Evolutionary conservation across 1,140 invertebrate genomes (phyloP).

Genomic region (Cyclina sinensis): DNA sequence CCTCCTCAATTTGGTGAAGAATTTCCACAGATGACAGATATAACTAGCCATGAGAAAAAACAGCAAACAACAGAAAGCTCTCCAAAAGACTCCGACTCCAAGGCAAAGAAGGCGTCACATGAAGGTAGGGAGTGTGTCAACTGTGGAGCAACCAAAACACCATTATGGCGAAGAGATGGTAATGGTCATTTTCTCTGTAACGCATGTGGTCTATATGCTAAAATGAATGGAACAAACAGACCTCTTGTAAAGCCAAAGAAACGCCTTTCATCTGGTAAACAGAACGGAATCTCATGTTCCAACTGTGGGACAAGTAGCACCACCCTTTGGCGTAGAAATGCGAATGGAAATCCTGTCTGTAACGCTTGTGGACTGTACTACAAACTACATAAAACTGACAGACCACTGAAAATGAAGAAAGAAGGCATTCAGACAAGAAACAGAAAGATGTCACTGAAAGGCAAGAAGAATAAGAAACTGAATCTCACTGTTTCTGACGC

Average conservation of each 20-base stretch:
- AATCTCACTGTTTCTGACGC: slow-evolving; percentile 75
- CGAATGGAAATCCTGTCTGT: slow-evolving; percentile 98
- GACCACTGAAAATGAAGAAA: slow-evolving; percentile 99
- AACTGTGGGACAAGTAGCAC: slow-evolving; percentile 98
- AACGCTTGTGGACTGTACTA: slow-evolving; percentile 99
- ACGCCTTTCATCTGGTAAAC: slow-evolving; percentile 38
- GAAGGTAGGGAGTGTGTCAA: slow-evolving; percentile 87
- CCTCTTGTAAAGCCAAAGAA: slow-evolving; percentile 64
- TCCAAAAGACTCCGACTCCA: not conserved
- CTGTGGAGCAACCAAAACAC: slow-evolving; percentile 86
- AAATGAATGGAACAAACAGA: slow-evolving; percentile 98
- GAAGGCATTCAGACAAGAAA: slow-evolving; percentile 99
- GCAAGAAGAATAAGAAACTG: slow-evolving; percentile 85
- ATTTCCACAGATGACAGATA: slow-evolving; percentile 7
- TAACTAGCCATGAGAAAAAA: not conserved
- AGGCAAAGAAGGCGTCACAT: slow-evolving; percentile 3
- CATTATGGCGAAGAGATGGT: slow-evolving; percentile 87
- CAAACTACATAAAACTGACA: slow-evolving; percentile 95
- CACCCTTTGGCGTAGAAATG: slow-evolving; percentile 98
- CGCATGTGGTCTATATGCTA: slow-evolving; percentile 97
- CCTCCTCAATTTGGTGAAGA: slow-evolving; percentile 50
- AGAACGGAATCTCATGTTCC: slow-evolving; percentile 94
- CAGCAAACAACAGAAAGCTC: not conserved
- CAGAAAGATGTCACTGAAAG: slow-evolving; percentile 90
- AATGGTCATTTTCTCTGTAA: slow-evolving; percentile 87